A percentile compares a stretch with the other conserved stretches of the same genome.
phyloP scores from a whole-genome alignment of 2,888 invertebrate species.

The Mythimna loreyi region DNA sequence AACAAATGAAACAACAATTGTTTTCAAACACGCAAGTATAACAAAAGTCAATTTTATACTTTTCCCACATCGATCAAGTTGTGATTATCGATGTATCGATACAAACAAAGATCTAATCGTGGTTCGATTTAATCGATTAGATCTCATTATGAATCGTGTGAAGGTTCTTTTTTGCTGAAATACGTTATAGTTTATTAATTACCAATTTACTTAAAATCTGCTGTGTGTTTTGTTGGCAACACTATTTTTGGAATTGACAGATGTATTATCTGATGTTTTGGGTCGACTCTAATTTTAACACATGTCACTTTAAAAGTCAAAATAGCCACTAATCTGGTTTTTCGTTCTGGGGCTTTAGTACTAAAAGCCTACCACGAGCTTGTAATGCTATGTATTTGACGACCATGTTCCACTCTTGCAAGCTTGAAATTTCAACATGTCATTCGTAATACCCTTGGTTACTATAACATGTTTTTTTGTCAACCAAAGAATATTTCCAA shows the following conservation, averaged over 20 bases:
- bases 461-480: neutral
- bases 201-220: too few relatives aligned
- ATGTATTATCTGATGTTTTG: neutral
- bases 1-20: slow-evolving; percentile 22
- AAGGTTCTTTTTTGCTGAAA: slow-evolving; percentile 18
- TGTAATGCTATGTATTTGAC: too few relatives aligned
- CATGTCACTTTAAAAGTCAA: too few relatives aligned
- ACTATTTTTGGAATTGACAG: neutral
- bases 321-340: neutral
- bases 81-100: slow-evolving; percentile 24
- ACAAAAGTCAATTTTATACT: slow-evolving; percentile 8
- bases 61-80: slow-evolving; percentile 44
- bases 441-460: too few relatives aligned
- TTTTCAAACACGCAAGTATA: slow-evolving; percentile 32
- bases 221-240: too few relatives aligned
- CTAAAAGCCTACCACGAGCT: too few relatives aligned
- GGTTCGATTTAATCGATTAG: slow-evolving; percentile 42
- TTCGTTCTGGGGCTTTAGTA: neutral
- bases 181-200: neutral
- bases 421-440: too few relatives aligned
- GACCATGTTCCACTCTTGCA: too few relatives aligned
- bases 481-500: neutral
- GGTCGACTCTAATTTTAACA: neutral
- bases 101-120: slow-evolving; percentile 19
- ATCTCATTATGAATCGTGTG: slow-evolving; percentile 17